Evolutionary conservation across 2,797 vertebrate genomes (phyloP), one percentile per base, ranked within the genome.

Genomic region (Natrix natrix): DNA sequence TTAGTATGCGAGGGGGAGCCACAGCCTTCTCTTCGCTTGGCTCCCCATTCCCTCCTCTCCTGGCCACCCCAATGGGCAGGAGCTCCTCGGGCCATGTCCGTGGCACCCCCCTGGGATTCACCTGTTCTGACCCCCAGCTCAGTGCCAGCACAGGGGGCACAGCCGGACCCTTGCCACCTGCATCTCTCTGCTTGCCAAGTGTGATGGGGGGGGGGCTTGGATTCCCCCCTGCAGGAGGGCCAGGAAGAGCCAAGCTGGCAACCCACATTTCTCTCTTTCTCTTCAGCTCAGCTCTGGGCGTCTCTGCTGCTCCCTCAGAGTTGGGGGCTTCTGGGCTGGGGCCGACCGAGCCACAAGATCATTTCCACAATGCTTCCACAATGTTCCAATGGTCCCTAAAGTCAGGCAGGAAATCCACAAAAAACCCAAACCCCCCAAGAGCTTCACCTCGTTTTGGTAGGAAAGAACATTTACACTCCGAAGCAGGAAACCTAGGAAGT

Each of bases 1-100:
- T 98, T 97, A 98, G 96, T 96, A 97, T 98, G 96, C 97, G 96
- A 94, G 95, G 95, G 78, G 95, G 93, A 93, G 92, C 95, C 86
- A 26, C 91, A 8, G 37, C 91, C 87, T 22, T 63, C 91, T 55
- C 63, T 43, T 90, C 86, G 12, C 54, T 91, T 92, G 28, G 17
- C 13, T 89, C 93, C 92, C 88, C 92, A n/a, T 4, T 10, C 6
- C 78, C 83, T 5, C 61, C 86, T n/a, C 57, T 32, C 74, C 20
- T 32, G 37, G 59, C 24, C 56, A 54, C 54, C 32, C 55, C 87
- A 48, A 8, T 1, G 37, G 74, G 37, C 20, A 78, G 11, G 37
- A 74, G 74, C 74, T 83, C 74, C 37, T 48, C 1, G 0, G 37
- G 37, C 20, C 10, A 37, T 24, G 17, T 52, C 20, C 24, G 8